Base-by-base conservation (phyloP, 2,113 vertebrate genomes). In the Cebidichthys violaceus region DNA sequence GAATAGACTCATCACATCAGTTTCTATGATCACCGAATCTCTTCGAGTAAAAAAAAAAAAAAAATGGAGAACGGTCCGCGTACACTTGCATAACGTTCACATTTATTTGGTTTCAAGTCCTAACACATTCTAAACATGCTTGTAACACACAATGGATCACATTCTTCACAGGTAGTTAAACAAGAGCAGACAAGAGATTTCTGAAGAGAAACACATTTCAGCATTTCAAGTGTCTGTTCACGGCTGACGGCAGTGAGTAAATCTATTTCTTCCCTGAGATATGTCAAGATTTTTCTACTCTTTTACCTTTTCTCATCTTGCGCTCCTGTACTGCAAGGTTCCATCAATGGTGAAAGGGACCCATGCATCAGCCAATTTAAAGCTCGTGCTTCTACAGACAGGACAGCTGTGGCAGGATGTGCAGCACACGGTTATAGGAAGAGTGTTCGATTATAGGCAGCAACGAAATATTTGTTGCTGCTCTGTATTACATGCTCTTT, bases 101-200 rank as follows among this genome's bases (percentile, higher is more conserved):
- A 97, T 99, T 99, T 99, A 99, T 99, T 99, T 97, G 90, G 90
- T 95, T 98, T 98, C 95, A 96, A 96, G 96, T 96, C 95, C 97
- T 98, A 98, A 97, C 93, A 97, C 95, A 97, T 92, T 95, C 97
- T 98, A 99, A 96, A 98, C 97, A 99, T 98, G 97, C 97, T 96
- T 96, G 96, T 87, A 97, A 98, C 96, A 98, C 96, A 94, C 96
- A 97, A 87, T 95, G 96, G 96, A 96, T 98, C 98, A 98, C 96
- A 97, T 94, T 98, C 96, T 97, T 97, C 96, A 98, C 97, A 98
- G 97, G 98, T 98, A 99, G 97, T 99, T 95, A 96, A 94, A 96
- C 94, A 95, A 88, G 94, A 95, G 95, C 93, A 93, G 95, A 96
- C 94, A 88, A 93, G 91, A 94, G 87, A 92, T 90, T 94, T 93